These are phyloP conservation scores for Styela clava DNA, from an alignment of 23 tunicate species.

Conservation along the genomic window DNA sequence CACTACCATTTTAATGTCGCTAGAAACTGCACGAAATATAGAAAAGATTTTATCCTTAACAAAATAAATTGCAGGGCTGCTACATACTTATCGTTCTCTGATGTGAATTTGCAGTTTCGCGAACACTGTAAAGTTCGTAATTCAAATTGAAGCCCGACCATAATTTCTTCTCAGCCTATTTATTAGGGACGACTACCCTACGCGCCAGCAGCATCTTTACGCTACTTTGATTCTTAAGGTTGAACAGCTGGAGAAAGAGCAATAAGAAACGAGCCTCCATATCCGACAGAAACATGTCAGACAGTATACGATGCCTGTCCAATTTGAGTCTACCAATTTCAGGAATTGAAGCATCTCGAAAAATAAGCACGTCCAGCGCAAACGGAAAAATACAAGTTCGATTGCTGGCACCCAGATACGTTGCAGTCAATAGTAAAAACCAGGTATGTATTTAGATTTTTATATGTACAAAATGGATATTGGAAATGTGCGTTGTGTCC, in stretches of 20 bases:
- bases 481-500: background rate
- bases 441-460: conserved; percentile 29
- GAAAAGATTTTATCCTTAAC: too few relatives aligned
- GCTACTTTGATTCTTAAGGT: too few relatives aligned
- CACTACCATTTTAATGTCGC: too few relatives aligned
- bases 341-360: background rate
- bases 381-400: background rate
- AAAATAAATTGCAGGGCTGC: too few relatives aligned
- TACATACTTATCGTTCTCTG: too few relatives aligned
- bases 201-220: too few relatives aligned
- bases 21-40: too few relatives aligned
- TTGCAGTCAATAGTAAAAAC: conserved; percentile 40
- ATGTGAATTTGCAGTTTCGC: too few relatives aligned
- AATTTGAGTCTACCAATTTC: background rate
- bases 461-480: background rate
- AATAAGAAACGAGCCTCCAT: background rate
- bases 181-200: too few relatives aligned
- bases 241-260: background rate
- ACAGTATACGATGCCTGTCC: conserved; percentile 6
- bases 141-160: too few relatives aligned
- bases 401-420: conserved; percentile 43
- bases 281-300: background rate
- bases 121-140: too few relatives aligned
- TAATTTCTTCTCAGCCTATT: too few relatives aligned
- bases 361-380: background rate